Evolutionary conservation across 2,888 invertebrate genomes (phyloP).

Genomic region (Pammene fasciana): DNA sequence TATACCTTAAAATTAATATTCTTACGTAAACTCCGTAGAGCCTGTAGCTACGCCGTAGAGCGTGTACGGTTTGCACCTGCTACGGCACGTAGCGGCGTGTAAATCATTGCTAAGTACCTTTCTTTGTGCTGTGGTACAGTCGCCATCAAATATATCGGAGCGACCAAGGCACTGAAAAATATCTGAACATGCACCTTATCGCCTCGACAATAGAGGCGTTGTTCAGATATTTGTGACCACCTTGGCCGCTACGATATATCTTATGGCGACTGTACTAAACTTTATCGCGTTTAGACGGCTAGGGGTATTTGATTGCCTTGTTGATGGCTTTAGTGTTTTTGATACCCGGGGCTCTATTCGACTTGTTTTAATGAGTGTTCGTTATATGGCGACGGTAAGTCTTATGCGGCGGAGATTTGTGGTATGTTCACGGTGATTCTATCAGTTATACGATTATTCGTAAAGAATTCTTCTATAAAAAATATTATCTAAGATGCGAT

Average conservation of each 20-base stretch:
- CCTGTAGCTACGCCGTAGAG: slow-evolving; percentile 29
- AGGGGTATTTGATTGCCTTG: slow-evolving; percentile 3
- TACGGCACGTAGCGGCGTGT: slow-evolving; percentile 31
- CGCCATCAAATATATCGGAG: too few relatives aligned
- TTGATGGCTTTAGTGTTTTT: slow-evolving; percentile 4
- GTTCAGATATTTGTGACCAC: too few relatives aligned
- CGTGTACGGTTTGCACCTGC: slow-evolving; percentile 30
- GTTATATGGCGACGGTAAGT: not conserved
- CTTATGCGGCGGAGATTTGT: too few relatives aligned
- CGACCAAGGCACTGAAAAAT: too few relatives aligned
- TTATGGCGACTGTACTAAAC: slow-evolving; percentile 8
- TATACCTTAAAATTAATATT: slow-evolving; percentile 14
- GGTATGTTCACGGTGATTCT: too few relatives aligned
- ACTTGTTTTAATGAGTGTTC: not conserved
- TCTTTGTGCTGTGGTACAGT: slow-evolving; percentile 23
- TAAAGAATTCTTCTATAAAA: too few relatives aligned
- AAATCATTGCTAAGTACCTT: slow-evolving; percentile 38
- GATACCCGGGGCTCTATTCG: not conserved
- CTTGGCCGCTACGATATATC: too few relatives aligned
- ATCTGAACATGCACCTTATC: too few relatives aligned
- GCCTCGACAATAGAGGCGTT: too few relatives aligned
- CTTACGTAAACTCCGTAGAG: slow-evolving; percentile 32
- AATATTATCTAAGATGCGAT: too few relatives aligned
- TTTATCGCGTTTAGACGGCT: slow-evolving; percentile 25
- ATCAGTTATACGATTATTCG: too few relatives aligned